These are phyloP conservation scores for Dendrophyllia cribrosa DNA, from an alignment of 64 coral and sea anemone species.

Conservation along the genomic window DNA sequence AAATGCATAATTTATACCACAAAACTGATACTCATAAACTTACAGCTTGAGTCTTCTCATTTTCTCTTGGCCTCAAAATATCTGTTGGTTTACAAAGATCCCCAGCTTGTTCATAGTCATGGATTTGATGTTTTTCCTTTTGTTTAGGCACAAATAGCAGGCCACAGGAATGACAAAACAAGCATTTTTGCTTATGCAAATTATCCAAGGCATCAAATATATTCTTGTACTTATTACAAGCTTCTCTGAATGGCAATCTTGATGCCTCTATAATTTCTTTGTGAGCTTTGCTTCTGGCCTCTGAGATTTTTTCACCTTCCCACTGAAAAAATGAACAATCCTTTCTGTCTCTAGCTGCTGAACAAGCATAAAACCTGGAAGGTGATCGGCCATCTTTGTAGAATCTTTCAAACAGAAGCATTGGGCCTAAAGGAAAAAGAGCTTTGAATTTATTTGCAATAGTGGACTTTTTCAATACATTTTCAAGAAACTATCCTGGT, in stretches of 20 bases:
- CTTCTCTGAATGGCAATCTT: slow-evolving; percentile 34
- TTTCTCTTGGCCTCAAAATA: slow-evolving; percentile 88
- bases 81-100: slow-evolving; percentile 81
- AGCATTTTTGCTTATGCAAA: slow-evolving; percentile 12
- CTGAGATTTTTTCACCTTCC: slow-evolving; percentile 85
- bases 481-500: too few relatives aligned
- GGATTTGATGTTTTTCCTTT: slow-evolving; percentile 46
- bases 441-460: too few relatives aligned
- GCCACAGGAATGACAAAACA: slow-evolving; percentile 90
- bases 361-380: slow-evolving; percentile 87
- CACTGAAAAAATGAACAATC: slow-evolving; percentile 96
- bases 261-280: slow-evolving; percentile 75
- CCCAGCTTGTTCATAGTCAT: slow-evolving; percentile 41
- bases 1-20: too few relatives aligned
- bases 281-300: slow-evolving; percentile 77
- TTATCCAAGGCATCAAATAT: slow-evolving; percentile 33
- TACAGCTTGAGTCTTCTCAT: slow-evolving; percentile 93
- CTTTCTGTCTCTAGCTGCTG: slow-evolving; percentile 91
- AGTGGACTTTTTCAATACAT: too few relatives aligned
- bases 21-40: slow-evolving; percentile 21
- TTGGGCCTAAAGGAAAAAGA: slow-evolving; percentile 73
- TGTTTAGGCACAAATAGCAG: slow-evolving; percentile 48
- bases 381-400: slow-evolving; percentile 73
- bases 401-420: slow-evolving; percentile 98
- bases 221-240: slow-evolving; percentile 24